phyloP scores from a whole-genome alignment of 2,113 vertebrate genomes.

The Rhinopomastus cyanomelas region DNA sequence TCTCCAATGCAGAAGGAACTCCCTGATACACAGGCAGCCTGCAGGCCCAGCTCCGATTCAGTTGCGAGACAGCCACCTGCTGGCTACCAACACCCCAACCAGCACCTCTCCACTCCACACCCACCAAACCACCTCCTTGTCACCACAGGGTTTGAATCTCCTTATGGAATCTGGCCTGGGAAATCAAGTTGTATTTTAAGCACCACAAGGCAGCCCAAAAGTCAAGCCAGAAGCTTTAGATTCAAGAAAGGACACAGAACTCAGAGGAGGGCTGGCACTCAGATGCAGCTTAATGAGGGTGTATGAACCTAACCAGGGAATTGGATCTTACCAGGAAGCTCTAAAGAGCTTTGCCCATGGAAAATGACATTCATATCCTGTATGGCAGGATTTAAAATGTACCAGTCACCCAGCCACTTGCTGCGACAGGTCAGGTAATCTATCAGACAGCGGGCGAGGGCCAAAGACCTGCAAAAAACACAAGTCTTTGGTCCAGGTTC shows the following conservation, averaged over 20 bases:
- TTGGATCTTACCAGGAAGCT: background rate
- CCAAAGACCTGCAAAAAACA: slow-evolving; percentile 54
- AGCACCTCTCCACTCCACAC: background rate
- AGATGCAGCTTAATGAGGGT: rapidly evolving
- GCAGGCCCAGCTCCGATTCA: background rate
- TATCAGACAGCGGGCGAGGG: background rate
- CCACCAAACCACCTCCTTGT: background rate
- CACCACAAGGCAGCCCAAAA: background rate
- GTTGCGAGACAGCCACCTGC: slow-evolving; percentile 55
- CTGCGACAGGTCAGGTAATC: background rate
- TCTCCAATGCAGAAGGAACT: background rate
- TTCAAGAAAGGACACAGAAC: background rate
- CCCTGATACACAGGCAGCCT: background rate
- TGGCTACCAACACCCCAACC: background rate
- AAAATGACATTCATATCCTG: background rate
- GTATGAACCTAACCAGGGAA: background rate
- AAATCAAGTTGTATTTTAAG: background rate
- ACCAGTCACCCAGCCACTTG: background rate
- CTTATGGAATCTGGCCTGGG: background rate
- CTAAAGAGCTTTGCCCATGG: background rate
- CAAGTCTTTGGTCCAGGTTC: slow-evolving; percentile 18
- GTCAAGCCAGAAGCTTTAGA: background rate
- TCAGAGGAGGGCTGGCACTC: background rate
- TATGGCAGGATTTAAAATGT: background rate
- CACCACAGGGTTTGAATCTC: background rate